Evolutionary conservation across 2,888 invertebrate genomes (phyloP), one percentile per base, ranked within the genome.

Genomic region (Diarsia mendica): DNA sequence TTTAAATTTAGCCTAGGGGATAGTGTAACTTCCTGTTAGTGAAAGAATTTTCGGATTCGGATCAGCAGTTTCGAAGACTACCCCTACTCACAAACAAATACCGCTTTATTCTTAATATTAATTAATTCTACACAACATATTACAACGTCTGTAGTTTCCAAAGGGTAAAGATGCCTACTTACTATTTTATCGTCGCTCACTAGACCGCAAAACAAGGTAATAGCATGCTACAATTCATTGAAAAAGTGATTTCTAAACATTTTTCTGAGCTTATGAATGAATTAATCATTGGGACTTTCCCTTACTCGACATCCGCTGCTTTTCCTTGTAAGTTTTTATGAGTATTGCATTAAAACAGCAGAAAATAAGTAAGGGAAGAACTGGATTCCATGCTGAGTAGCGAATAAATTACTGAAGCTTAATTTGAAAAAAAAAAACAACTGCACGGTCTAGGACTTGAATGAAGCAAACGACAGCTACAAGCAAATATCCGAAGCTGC

Each of bases 231-330:
- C 6, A 64, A 46, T 46, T 23, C n/a, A 6, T 20, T 33, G 28
- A 63, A 63, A 39, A 0, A 55, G 64, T 20, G 28, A 49, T 44
- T 49, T 33, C 4, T 10, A 20, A 5, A 77, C 28, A 49, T 63
- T 67, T 9, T 3, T n/a, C 28, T 39, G 4, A 13, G 28, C 6
- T 63, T 64, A n/a, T 55, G 55, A 64, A 71, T 64, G 15, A 71
- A 58, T 77, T 11, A 64, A 33, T 78, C 55, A n/a, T 4, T 58
- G 58, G 79, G 72, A 6, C 51, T 65, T 71, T 77, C 79, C 77
- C 51, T 48, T 13, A 58, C 23, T 39, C 64, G 10, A n/a, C 9
- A 18, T 10, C 28, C 8, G 33, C 28, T 65, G 68, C 9, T 55
- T 69, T 76, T 70, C 64, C 76, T 76, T 28, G 13, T 77, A 39